Evolutionary conservation across 2,888 invertebrate species (phyloP).

Genomic region (Athalia cordata): DNA sequence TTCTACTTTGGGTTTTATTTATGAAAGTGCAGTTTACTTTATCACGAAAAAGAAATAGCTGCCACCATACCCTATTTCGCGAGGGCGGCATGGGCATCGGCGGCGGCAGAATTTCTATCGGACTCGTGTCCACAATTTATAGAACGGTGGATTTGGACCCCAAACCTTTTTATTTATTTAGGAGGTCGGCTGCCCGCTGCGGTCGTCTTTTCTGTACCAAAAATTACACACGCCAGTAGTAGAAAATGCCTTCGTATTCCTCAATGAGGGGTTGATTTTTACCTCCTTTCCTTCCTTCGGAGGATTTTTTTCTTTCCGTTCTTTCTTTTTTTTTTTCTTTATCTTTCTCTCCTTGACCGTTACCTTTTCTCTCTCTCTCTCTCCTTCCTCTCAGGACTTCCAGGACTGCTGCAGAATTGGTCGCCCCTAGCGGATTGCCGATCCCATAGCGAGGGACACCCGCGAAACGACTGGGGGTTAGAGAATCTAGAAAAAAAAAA

Average conservation of each 20-base stretch:
- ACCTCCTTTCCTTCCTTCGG: conserved; percentile 1
- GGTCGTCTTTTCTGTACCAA: conserved; percentile 43
- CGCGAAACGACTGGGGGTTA: not conserved
- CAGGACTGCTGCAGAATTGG: not conserved
- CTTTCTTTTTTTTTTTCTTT: conserved; percentile 28
- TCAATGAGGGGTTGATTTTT: conserved; percentile 41
- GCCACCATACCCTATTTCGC: conserved; percentile 18
- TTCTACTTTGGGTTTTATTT: not conserved
- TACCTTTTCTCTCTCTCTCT: not conserved
- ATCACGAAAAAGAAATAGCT: not conserved
- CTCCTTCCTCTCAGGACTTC: conserved; percentile 26
- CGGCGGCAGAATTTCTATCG: conserved; percentile 1
- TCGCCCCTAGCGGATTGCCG: conserved; percentile 30
- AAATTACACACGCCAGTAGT: conserved; percentile 33
- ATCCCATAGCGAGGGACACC: conserved; percentile 1
- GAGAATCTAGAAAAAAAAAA: not conserved
- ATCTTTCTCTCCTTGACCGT: conserved; percentile 36
- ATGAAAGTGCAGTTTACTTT: conserved; percentile 19
- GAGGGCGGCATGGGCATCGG: not conserved
- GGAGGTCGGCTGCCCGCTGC: conserved; percentile 33
- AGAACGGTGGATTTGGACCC: conserved; percentile 36
- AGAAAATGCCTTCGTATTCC: conserved; percentile 35
- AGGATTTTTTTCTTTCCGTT: not conserved
- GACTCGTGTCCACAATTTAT: conserved; percentile 37
- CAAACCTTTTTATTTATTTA: conserved; percentile 42